A percentile compares a stretch with the other conserved stretches of the same genome.
These are phyloP conservation scores for Pegoplata infirma DNA, from an alignment of 2,888 invertebrate species.

Conservation along the genomic window DNA sequence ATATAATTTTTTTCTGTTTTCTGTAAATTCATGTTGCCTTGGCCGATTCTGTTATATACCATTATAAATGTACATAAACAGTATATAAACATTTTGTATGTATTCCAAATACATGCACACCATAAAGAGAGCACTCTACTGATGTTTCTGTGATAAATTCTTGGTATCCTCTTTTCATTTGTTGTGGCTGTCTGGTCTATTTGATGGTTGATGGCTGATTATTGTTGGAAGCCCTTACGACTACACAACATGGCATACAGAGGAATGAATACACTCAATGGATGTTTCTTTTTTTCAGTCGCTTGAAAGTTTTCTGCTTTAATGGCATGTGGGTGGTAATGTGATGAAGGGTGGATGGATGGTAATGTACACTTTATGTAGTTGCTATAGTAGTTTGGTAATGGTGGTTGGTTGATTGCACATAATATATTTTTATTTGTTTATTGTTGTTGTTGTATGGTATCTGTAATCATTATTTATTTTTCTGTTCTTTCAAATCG, in stretches of 20 bases:
- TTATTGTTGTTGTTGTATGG: slow-evolving; percentile 58
- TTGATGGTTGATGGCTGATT: too few relatives aligned
- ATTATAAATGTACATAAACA: slow-evolving; percentile 17
- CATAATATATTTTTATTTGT: too few relatives aligned
- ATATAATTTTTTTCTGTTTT: neutral
- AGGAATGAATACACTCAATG: neutral
- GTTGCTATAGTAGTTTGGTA: neutral
- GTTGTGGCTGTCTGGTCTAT: slow-evolving; percentile 40
- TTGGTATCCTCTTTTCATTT: slow-evolving; percentile 64
- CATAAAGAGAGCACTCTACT: slow-evolving; percentile 63
- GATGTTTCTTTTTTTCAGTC: neutral
- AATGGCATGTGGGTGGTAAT: neutral
- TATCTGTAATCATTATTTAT: slow-evolving; percentile 58
- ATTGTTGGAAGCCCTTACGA: too few relatives aligned
- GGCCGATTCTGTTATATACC: slow-evolving; percentile 65
- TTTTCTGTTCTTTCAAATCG: slow-evolving; percentile 4
- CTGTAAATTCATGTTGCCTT: slow-evolving; percentile 68
- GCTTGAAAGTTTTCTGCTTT: too few relatives aligned
- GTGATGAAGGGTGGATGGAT: too few relatives aligned
- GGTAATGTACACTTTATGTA: neutral
- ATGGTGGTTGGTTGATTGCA: neutral
- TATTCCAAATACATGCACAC: slow-evolving; percentile 7
- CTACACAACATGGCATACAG: too few relatives aligned
- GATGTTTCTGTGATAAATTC: slow-evolving; percentile 76
- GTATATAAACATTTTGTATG: slow-evolving; percentile 58